phyloP scores from a whole-genome alignment of 1,140 invertebrate genomes.

The Oryctes rhinoceros region DNA sequence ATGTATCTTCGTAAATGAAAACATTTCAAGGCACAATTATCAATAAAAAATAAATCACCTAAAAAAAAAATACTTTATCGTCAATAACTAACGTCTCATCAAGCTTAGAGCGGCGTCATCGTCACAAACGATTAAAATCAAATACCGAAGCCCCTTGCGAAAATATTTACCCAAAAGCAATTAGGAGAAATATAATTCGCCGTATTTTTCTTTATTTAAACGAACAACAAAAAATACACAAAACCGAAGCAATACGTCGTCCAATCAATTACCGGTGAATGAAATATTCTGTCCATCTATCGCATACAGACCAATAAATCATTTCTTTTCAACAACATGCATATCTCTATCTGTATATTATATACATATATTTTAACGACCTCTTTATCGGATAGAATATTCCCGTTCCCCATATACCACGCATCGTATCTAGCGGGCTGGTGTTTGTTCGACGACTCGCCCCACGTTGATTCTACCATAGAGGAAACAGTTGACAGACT shows the following conservation, averaged over 20 bases:
- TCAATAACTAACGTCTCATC: too few relatives aligned
- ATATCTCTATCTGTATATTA: not conserved
- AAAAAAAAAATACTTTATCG: too few relatives aligned
- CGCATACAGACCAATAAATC: not conserved
- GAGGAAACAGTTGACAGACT: constrained; percentile 42
- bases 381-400: constrained; percentile 14
- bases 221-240: too few relatives aligned
- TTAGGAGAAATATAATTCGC: not conserved
- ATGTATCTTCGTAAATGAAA: too few relatives aligned
- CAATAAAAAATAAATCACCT: too few relatives aligned
- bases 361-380: not conserved
- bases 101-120: too few relatives aligned
- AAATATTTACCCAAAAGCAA: constrained; percentile 1
- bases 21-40: too few relatives aligned
- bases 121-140: constrained; percentile 14
- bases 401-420: not conserved
- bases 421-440: not conserved
- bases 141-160: not conserved
- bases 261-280: constrained; percentile 7
- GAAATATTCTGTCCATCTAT: not conserved
- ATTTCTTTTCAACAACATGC: not conserved
- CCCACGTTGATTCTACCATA: not conserved
- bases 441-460: not conserved
- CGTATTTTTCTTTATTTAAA: not conserved
- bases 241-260: not conserved